Conservation (phyloP, 2,113 vertebrate species). For the Epinephelus cyanopodus region DNA sequence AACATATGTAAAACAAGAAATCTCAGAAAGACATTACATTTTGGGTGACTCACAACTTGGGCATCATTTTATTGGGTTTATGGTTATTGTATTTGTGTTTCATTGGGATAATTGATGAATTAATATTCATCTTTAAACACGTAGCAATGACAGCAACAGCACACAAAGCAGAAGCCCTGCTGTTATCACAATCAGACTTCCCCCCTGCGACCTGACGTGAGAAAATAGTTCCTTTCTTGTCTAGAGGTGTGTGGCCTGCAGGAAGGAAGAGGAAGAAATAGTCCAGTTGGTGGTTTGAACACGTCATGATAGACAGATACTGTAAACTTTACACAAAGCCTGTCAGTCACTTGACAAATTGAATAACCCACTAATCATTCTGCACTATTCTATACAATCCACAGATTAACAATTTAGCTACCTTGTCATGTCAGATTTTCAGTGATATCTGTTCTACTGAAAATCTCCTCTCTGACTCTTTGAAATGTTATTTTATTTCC, state of each 20-base stretch:
- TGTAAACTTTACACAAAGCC: too few species aligned
- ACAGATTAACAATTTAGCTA: background rate
- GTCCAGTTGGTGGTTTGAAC: background rate
- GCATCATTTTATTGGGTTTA: background rate
- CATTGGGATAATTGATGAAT: background rate
- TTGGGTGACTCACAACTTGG: background rate
- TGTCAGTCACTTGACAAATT: background rate
- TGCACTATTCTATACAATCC: background rate
- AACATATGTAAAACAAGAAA: background rate
- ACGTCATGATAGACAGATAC: background rate
- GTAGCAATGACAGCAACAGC: background rate
- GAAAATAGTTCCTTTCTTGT: slow-evolving; percentile 51
- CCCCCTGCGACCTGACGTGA: slow-evolving; percentile 26
- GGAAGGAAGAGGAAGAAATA: slow-evolving; percentile 27
- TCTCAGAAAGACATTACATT: background rate
- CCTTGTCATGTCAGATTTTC: background rate
- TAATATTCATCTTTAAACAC: background rate
- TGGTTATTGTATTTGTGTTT: background rate
- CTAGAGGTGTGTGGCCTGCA: background rate
- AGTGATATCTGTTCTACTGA: background rate
- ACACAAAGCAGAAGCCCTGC: slow-evolving; percentile 52
- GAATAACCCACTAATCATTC: background rate
- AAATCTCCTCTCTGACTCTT: background rate
- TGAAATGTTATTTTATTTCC: background rate
- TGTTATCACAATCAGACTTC: slow-evolving; percentile 43